Conservation (phyloP, 2,113 vertebrate species). For the Pollachius pollachius region DNA sequence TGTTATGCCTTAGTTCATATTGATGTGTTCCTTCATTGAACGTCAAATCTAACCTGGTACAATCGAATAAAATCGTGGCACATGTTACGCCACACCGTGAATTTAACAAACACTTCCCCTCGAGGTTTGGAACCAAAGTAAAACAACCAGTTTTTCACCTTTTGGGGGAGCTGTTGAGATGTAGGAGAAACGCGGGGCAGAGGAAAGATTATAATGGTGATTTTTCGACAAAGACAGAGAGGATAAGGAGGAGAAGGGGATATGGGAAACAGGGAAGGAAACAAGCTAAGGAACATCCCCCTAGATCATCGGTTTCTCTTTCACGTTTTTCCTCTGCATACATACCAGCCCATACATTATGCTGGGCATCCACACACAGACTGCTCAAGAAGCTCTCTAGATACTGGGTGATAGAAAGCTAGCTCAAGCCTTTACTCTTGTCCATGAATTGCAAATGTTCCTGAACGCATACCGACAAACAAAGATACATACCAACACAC, state of each 20-base stretch:
- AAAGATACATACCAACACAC: too few relatives aligned
- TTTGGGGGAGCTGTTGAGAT: slow-evolving; percentile 71
- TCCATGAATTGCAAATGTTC: too few relatives aligned
- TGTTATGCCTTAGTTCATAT: too few relatives aligned
- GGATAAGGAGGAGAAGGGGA: slow-evolving; percentile 41
- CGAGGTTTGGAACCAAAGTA: neutral
- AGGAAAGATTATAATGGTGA: slow-evolving; percentile 34
- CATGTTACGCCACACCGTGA: neutral
- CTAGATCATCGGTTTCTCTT: slow-evolving; percentile 28
- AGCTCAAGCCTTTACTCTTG: too few relatives aligned
- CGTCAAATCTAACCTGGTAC: neutral
- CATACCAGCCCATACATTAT: neutral
- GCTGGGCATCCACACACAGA: neutral
- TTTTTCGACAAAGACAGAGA: slow-evolving; percentile 49
- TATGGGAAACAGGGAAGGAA: slow-evolving; percentile 38
- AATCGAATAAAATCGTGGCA: neutral
- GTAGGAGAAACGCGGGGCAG: slow-evolving; percentile 9
- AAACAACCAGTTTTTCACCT: slow-evolving; percentile 37
- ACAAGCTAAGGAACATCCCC: slow-evolving; percentile 33
- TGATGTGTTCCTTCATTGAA: too few relatives aligned
- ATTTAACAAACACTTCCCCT: slow-evolving; percentile 11
- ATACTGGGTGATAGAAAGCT: too few relatives aligned
- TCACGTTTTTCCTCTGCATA: slow-evolving; percentile 11
- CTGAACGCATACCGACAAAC: too few relatives aligned
- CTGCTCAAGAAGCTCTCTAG: neutral